Base-by-base conservation (phyloP, 2,888 invertebrate genomes). In the Ceriagrion tenellum region DNA sequence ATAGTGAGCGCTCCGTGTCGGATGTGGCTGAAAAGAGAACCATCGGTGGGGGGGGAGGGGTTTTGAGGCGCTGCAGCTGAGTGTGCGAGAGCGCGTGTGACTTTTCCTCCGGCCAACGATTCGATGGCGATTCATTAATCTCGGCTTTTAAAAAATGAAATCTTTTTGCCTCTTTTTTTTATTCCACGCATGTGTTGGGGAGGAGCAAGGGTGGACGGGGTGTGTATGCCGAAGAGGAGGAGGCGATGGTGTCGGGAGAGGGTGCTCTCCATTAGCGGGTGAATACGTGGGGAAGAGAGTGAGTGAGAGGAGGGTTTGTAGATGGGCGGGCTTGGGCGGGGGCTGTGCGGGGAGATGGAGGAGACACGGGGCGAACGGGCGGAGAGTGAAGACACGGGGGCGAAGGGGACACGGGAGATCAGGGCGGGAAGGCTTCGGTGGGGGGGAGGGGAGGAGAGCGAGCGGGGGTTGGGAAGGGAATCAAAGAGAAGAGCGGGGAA, bases 91-190 rank as follows among this genome's bases (percentile, higher is more conserved):
- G 93, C 93, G 93, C 69, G 93, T 93, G 93, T 69, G 69, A 91
- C 63, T 91, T 69, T 81, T 93, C 69, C 93, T 93, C 40, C 69
- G 93, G 26, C 93, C 93, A 69, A 63, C 93, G 47, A 93, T 93
- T 93, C 93, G 93, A 89, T 89, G 89, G 89, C 89, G 89, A 93
- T 93, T 93, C 93, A 93, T 93, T 93, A 93, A 93, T 93, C 93
- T 93, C 69, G 93, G 69, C 93, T 93, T 93, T 93, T 93, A 93
- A 93, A 91, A 93, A 93, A 93, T 93, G 69, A 93, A 93, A 74
- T 69, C n/a, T 40, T 93, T 93, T 91, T 91, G 26, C 35, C 81
- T 16, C 35, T n/a, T 81, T 81, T 81, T 81, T 81, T 81, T 35
- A 81, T 93, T 93, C 69, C 93, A 93, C 93, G 93, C 93, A 93